Base-by-base conservation (phyloP, 1,140 invertebrate genomes). In the Cardiocondyla obscurior region DNA sequence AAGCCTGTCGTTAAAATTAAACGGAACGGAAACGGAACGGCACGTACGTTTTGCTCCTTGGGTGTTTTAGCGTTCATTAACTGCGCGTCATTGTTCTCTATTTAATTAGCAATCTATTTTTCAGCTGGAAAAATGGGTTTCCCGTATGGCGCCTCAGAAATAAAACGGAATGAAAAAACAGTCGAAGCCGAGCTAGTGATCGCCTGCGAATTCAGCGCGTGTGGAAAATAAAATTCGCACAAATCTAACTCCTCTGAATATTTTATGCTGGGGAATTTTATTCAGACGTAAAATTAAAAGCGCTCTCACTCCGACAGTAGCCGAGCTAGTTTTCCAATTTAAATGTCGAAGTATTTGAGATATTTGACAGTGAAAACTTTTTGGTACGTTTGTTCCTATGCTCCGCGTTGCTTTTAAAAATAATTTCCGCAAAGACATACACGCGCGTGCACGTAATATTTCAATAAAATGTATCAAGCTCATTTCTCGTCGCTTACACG, bases 231-330 rank as follows among this genome's bases (percentile, higher is more conserved):
- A 79, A n/a, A 79, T 79, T 67, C 74, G 44, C 53, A 22, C 46
- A 79, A 79, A 79, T 79, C 44, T 22, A 79, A 39, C 49, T 69
- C 67, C 64, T 42, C 62, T 67, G 74, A 69, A 79, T 79, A 79
- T 79, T 79, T 79, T 79, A 79, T 79, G 62, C 62, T n/a, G 22
- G 33, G 7, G 46, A 79, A 79, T 79, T 79, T 79, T 79, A 69
- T 69, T 65, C 62, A 22, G 36, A 79, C 49, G 42, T 8, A n/a
- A 36, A 79, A 79, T 79, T 79, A 79, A 69, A 79, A 55, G 33
- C 60, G 44, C 46, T 14, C 74, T 25, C 60, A 30, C 46, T 14
- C 74, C n/a, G 30, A 33, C 33, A 30, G 19, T 16, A 42, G 36
- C 46, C 53, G 16, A 67, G 74, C 46, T 53, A 55, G 46, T 53